phyloP scores from a whole-genome alignment of 2,113 vertebrate species.

The Chionodraco myersi region DNA sequence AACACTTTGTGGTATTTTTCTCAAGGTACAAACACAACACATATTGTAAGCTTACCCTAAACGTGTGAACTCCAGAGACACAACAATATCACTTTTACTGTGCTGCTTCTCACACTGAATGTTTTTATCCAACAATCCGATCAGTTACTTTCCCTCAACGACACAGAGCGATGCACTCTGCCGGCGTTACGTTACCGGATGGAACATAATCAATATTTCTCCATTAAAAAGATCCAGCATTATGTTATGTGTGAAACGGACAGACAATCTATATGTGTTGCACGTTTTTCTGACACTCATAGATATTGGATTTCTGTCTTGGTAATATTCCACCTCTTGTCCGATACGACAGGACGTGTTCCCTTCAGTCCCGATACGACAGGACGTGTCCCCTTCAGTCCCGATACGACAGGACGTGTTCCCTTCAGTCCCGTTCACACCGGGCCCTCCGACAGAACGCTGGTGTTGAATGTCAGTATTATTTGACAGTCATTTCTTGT shows the following conservation, averaged over 20 bases:
- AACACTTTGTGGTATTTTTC: not conserved
- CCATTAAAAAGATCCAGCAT: conserved; percentile 13
- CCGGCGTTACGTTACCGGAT: not conserved
- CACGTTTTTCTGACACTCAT: not conserved
- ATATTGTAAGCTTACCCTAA: not conserved
- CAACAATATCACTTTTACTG: not conserved
- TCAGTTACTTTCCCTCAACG: not conserved
- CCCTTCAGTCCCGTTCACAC: not conserved
- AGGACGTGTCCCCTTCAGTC: too few relatives aligned
- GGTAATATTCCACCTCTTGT: not conserved
- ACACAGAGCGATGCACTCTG: conserved; percentile 5
- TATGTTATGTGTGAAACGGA: conserved; percentile 7
- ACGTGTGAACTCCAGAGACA: conserved; percentile 14
- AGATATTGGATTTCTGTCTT: not conserved
- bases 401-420: not conserved
- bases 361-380: not conserved
- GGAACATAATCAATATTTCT: conserved; percentile 46
- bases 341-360: not conserved
- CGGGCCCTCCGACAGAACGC: not conserved
- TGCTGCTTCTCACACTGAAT: not conserved
- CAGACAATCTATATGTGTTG: conserved; percentile 6
- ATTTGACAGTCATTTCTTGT: not conserved
- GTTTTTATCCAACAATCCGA: not conserved
- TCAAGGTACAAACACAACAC: too few relatives aligned
- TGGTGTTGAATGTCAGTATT: not conserved